A percentile compares a stretch with the other conserved stretches of the same genome.
These are phyloP conservation scores for Aspidapion aeneum DNA, from an alignment of 2,888 invertebrate genomes.

Conservation along the genomic window DNA sequence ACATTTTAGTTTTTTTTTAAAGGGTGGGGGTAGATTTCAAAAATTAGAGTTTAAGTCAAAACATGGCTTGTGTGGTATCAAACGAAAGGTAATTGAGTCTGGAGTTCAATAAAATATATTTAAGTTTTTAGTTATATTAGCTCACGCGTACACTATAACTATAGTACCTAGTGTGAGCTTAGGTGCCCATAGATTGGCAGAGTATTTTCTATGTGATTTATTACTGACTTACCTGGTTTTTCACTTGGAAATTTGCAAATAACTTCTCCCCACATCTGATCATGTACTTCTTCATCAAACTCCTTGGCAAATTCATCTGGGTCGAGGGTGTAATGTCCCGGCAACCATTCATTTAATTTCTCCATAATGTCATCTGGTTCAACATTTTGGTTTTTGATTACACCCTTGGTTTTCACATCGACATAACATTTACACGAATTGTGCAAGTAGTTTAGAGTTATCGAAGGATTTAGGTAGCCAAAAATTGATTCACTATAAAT, in stretches of 20 bases:
- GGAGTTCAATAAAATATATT: too few species aligned
- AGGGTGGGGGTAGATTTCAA: too few species aligned
- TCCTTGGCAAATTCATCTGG: conserved; percentile 31
- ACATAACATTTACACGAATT: conserved; percentile 61
- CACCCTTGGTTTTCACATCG: conserved; percentile 42
- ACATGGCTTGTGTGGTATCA: too few species aligned
- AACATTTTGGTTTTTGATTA: conserved; percentile 12
- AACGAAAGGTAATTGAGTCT: too few species aligned
- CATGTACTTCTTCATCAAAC: conserved; percentile 35
- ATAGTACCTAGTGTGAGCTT: too few species aligned
- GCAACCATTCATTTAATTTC: conserved; percentile 36
- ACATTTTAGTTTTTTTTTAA: too few species aligned
- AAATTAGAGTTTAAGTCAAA: too few species aligned
- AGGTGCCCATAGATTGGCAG: too few species aligned
- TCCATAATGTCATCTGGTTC: conserved; percentile 21
- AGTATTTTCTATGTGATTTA: too few species aligned
- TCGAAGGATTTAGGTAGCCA: conserved; percentile 82
- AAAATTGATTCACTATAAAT: conserved; percentile 75
- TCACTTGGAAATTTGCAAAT: conserved; percentile 30
- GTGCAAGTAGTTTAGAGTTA: conserved; percentile 35
- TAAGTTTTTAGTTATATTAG: too few species aligned
- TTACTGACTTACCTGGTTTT: conserved; percentile 20
- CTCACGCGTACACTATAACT: too few species aligned
- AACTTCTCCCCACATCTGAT: conserved; percentile 36
- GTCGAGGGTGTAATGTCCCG: conserved; percentile 33